A percentile compares a stretch with the other conserved stretches of the same genome.
Evolutionary conservation across 2,797 vertebrate species (phyloP).

Genomic region (Peromyscus eremicus): DNA sequence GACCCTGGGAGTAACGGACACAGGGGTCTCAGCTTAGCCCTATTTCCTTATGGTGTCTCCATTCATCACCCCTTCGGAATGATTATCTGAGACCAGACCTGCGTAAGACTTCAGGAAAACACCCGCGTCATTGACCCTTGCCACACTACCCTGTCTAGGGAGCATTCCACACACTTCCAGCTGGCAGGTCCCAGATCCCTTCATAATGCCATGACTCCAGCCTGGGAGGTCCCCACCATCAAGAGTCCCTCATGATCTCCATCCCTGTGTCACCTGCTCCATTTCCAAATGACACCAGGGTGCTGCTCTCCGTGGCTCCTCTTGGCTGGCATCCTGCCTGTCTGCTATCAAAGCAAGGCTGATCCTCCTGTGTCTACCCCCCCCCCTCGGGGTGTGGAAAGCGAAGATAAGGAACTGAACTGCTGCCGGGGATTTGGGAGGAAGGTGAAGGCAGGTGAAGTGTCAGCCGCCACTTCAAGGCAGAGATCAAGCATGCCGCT

Average conservation of each 20-base stretch:
- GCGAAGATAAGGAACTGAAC: constrained; percentile 70
- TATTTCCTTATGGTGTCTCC: neutral
- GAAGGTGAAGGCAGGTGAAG: constrained; percentile 74
- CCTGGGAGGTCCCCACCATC: fast-evolving
- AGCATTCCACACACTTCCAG: neutral
- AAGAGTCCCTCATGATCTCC: neutral
- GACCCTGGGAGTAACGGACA: neutral
- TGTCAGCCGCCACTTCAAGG: constrained; percentile 50
- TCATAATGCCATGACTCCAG: neutral
- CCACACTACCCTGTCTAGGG: neutral
- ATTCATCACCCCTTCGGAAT: neutral
- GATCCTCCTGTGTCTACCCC: constrained; percentile 2
- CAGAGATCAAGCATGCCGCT: constrained; percentile 65
- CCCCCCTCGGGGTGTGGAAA: neutral
- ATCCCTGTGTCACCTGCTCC: fast-evolving
- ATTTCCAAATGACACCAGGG: neutral
- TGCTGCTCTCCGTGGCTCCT: neutral
- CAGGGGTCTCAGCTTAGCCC: neutral
- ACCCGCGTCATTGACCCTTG: neutral
- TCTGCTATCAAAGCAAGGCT: constrained; percentile 51
- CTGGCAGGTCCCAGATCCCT: neutral
- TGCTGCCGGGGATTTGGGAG: constrained; percentile 50
- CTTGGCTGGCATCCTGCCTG: neutral
- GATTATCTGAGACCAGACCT: neutral
- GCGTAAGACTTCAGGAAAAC: neutral